Percentiles rank a stretch among this genome's conserved stretches.
Evolutionary conservation across 2,888 invertebrate genomes (phyloP).

Genomic region (Hypercompe scribonia): DNA sequence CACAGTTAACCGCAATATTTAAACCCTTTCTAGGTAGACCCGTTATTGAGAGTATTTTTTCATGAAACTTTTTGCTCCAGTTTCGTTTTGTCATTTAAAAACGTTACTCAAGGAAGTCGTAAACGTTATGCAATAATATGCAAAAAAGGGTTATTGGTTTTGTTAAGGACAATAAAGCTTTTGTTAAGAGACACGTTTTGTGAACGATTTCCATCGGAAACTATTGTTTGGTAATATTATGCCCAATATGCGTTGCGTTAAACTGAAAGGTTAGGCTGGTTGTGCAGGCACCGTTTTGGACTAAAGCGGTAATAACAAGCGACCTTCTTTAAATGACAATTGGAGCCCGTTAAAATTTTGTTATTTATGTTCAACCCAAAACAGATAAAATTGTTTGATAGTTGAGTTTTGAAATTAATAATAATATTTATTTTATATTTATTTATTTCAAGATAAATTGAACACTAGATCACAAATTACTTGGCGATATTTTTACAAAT

Average conservation of each 20-base stretch:
- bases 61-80: conserved; percentile 77
- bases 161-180: conserved; percentile 58
- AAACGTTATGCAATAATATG: conserved; percentile 80
- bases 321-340: conserved; percentile 28
- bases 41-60: conserved; percentile 65
- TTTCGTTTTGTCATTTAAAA: conserved; percentile 70
- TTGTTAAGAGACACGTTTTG: conserved; percentile 55
- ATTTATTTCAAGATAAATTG: no score
- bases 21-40: conserved; percentile 84
- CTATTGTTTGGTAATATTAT: conserved; percentile 60
- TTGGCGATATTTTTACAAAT: no score
- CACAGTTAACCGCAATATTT: conserved; percentile 85
- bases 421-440: no score
- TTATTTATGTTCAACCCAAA: background rate
- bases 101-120: conserved; percentile 68
- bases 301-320: conserved; percentile 1
- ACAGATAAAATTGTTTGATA: background rate
- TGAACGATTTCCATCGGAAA: conserved; percentile 57
- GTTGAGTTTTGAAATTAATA: background rate
- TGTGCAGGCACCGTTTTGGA: conserved; percentile 34
- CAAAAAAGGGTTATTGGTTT: conserved; percentile 76
- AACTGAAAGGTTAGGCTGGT: conserved; percentile 40
- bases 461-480: no score
- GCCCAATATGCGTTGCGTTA: conserved; percentile 57
- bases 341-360: conserved; percentile 3